Evolutionary conservation across 1,140 invertebrate genomes (phyloP), one percentile per base, ranked within the genome.

Genomic region (Rhysida immarginata): DNA sequence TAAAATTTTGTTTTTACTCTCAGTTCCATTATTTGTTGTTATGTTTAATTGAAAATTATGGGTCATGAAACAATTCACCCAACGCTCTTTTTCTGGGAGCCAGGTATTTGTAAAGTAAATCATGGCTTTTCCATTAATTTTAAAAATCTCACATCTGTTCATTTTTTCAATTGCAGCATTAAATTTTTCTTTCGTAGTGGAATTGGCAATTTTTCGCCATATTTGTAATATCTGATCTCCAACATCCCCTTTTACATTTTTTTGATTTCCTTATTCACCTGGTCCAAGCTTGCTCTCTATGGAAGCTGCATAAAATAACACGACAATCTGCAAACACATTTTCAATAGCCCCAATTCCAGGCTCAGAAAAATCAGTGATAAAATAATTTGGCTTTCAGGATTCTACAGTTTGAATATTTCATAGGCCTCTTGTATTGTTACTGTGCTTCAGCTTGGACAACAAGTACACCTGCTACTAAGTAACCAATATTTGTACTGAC

Each of bases 401-500:
- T 48, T 48, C 45, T 20, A 48, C 11, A 8, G 8, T 23, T 48
- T 13, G 11, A 48, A 13, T 13, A 48, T 48, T 14, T 23, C 23
- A 11, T 13, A 23, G 11, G 45, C 45, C 11, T 48, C 45, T 18
- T 8, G 8, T 18, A 48, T 48, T 11, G 11, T 13, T 8, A 13
- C 21, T 11, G 11, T 48, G 45, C 21, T 48, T 48, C 45, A 48
- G 11, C 8, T 23, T 48, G 45, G 8, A 48, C 45, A 18, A 48
- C 21, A 23, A 48, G 21, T 48, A 13, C 45, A 14, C 11, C 45
- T 48, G 21, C 23, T 48, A 48, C 45, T 13, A 8, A 13, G 45
- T 48, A 48, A 8, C 45, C 45, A 48, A 48, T 23, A 23, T 48
- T 48, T 14, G 45, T 48, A 13, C 21, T 48, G 45, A 48, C 45